phyloP scores from a whole-genome alignment of 2,113 vertebrate genomes.

The western clawed frog (Xenopus tropicalis) region UCB_Xtro_10.0 CM004445.2:7862001-7862500 shows the following conservation, averaged over 20 bases:
- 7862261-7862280: conserved; percentile 92
- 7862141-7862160: conserved; percentile 75
- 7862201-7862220: conserved; percentile 84
- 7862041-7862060: background rate
- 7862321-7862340: conserved; percentile 70
- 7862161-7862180: conserved; percentile 51
- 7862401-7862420: conserved; percentile 65
- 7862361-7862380: conserved; percentile 81
- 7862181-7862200: conserved; percentile 85
- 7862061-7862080: conserved; percentile 24
- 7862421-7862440: conserved; percentile 21
- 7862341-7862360: conserved; percentile 77
- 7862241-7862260: conserved; percentile 97
- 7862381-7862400: conserved; percentile 77
- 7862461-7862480: no score
- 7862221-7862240: conserved; percentile 93
- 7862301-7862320: conserved; percentile 75
- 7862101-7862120: no score
- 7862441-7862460: no score
- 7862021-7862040: background rate
- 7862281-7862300: conserved; percentile 81
- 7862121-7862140: no score
- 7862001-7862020: background rate
- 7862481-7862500: no score
- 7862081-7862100: conserved; percentile 18